Evolutionary conservation across 2,888 invertebrate species (phyloP), one percentile per base, ranked within the genome.

Genomic region (Microplitis manilae): DNA sequence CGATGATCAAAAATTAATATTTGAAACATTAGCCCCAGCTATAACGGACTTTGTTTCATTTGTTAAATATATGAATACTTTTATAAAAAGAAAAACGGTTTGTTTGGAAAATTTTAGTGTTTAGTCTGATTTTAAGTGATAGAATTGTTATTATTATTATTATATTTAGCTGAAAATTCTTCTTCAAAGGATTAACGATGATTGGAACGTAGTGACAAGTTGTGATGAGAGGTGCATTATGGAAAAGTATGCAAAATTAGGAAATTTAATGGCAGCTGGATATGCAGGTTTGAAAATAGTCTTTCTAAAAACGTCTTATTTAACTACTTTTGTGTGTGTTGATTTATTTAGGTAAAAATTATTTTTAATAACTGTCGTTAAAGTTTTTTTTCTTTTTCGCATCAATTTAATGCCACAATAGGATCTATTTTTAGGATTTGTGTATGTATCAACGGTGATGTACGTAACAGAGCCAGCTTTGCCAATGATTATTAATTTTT

Each of bases 1-100:
- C 7, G 65, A 71, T 39, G 76, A 76, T 65, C 6, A 9, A 8
- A 65, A 71, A n/a, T 7, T 76, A 6, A n/a, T 76, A 15, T n/a
- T 71, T 8, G 76, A 76, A 71, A 13, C 70, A 7, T 5, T 67
- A 4, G 59, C 65, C 6, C 64, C 76, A 41, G 60, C 65, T 38
- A 13, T 65, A 15, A 60, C 50, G 17, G 70, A 65, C 40, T n/a
- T 59, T 4, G 15, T 8, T 5, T 20, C 13, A 50, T 7, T 62
- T 13, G 13, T 6, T 8, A 71, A 71, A 40, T 72, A 15, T 40
- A 5, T 62, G 4, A 72, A 72, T 62, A 6, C 13, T 38, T 15
- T 5, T 4, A n/a, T 39, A 7, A 72, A 72, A 39, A n/a, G 6
- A 39, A 72, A 40, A 62, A 72, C 17, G 71, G 71, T 72, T 15